Evolutionary conservation across 2,797 vertebrate species (phyloP).

Genomic region (Orestias chungarensis): DNA sequence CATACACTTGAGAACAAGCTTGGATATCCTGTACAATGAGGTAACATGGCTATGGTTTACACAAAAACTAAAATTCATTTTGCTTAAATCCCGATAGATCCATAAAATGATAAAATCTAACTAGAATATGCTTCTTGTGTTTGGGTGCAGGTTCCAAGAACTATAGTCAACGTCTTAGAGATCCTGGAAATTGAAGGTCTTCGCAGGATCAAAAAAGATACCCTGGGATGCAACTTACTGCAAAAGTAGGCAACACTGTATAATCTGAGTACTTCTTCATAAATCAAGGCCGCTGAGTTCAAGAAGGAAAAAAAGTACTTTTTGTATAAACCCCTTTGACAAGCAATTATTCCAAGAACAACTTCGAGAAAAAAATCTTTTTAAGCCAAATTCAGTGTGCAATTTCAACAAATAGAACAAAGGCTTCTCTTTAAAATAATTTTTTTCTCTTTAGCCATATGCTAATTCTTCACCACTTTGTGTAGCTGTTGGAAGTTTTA

Average conservation of each 20-base stretch:
- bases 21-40: conserved; percentile 87
- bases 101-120: background rate
- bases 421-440: background rate
- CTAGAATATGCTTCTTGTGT: background rate
- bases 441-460: too few relatives aligned
- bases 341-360: background rate
- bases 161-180: conserved; percentile 86
- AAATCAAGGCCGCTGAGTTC: conserved; percentile 13
- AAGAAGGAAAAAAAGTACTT: background rate
- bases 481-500: background rate
- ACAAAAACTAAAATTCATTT: background rate
- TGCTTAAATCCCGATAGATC: background rate
- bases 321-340: conserved; percentile 10
- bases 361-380: background rate
- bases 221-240: conserved; percentile 71
- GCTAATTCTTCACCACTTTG: background rate
- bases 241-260: conserved; percentile 76
- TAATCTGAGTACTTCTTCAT: conserved; percentile 7
- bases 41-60: conserved; percentile 62
- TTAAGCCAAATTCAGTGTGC: background rate
- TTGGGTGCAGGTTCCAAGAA: conserved; percentile 84
- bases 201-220: conserved; percentile 76
- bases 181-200: conserved; percentile 85
- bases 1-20: conserved; percentile 78
- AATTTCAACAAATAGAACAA: background rate